Evolutionary conservation across 2,888 invertebrate species (phyloP).

Genomic region (Drosophila cognata): DNA sequence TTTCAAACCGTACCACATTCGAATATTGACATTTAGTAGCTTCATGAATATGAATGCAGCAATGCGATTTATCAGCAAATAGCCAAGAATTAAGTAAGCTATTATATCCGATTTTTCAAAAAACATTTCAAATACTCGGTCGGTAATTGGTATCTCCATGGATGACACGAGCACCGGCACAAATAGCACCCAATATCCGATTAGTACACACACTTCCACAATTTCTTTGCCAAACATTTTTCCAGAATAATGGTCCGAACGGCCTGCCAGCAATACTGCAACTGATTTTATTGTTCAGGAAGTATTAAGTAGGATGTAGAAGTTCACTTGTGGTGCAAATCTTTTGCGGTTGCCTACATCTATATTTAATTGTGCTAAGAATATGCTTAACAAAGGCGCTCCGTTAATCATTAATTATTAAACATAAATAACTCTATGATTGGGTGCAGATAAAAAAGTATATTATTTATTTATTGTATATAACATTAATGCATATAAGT

Average conservation of each 20-base stretch:
- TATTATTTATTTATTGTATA: background rate
- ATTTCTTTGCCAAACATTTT: conserved; percentile 44
- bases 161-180: background rate
- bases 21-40: conserved; percentile 10
- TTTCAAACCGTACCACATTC: conserved; percentile 21
- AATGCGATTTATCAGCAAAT: conserved; percentile 23
- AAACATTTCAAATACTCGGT: too few species aligned
- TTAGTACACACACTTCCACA: conserved; percentile 35
- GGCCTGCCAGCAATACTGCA: background rate
- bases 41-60: background rate
- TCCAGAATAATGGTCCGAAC: background rate
- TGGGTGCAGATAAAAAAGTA: background rate
- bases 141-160: too few species aligned
- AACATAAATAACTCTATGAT: background rate
- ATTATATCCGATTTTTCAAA: background rate
- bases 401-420: background rate
- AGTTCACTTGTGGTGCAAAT: background rate
- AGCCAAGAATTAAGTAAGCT: conserved; percentile 26
- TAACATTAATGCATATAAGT: too few species aligned
- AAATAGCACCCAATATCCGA: conserved; percentile 36
- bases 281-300: conserved; percentile 11
- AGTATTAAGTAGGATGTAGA: background rate
- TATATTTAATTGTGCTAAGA: background rate
- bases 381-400: background rate
- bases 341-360: conserved; percentile 6